Base-by-base conservation (phyloP, 64 coral and sea anemone genomes). In the Stichodactyla helianthus region DNA sequence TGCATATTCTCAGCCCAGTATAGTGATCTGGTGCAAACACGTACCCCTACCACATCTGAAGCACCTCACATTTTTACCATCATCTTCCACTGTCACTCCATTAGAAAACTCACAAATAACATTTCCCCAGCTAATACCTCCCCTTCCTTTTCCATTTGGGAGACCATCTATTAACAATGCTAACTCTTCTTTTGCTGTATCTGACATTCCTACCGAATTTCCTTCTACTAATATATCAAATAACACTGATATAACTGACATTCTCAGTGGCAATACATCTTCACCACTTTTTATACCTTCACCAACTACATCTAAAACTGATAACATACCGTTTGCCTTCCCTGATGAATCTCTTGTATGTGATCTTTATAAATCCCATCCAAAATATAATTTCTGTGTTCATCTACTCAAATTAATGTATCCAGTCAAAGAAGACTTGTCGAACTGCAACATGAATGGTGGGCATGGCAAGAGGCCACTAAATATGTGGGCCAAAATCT, bases 341-440 rank as follows among this genome's bases (percentile, higher is more conserved):
- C 83, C 58, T 18, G 20, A 25, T 7, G 83, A 85, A 15, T 25
- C 55, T 1, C 17, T 64, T 12, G 57, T 85, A 4, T 11, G 4
- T 17, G 6, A 6, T 20, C 19, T 85, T 2, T 85, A 58, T 50
- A 10, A 16, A 50, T 13, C 83, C 6, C 63, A 59, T 14, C 19
- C 83, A 17, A 85, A 85, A 13, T 63, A 62, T 17, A 85, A 85
- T 17, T 85, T 85, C 19, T 84, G 83, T 18, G 83, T 85, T 4
- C 5, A n/a, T 22, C 55, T 85, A 8, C 57, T 85, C 0, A 50
- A 58, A 59, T 2, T 17, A 17, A 9, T 85, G 56, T 85, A 85
- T 35, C 77, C 51, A 10, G 8, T 0, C 5, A 85, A 85, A 31
- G 17, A 61, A 8, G 22, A 65, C 5, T 26, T 85, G 7, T 7